phyloP scores from a whole-genome alignment of 2,888 invertebrate genomes.

The Diarsia mendica region DNA sequence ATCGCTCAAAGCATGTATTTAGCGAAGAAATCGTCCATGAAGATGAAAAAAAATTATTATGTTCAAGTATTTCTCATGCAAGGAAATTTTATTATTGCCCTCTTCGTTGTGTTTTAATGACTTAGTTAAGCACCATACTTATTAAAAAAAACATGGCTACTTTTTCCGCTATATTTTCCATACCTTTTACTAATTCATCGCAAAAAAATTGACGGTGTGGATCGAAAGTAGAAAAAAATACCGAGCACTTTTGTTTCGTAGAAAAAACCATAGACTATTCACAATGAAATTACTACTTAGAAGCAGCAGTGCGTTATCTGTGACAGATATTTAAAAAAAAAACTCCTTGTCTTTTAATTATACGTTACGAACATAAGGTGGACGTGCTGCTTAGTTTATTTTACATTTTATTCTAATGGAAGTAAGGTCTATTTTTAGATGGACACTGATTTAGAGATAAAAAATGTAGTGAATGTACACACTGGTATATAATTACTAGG shows the following conservation, averaged over 20 bases:
- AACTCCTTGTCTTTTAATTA: constrained; percentile 78
- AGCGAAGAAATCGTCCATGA: constrained; percentile 8
- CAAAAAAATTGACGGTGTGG: constrained; percentile 39
- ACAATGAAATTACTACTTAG: constrained; percentile 73
- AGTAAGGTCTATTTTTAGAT: constrained; percentile 71
- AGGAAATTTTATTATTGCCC: constrained; percentile 2
- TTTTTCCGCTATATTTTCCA: constrained; percentile 12
- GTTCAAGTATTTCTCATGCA: constrained; percentile 4
- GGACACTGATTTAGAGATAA: constrained; percentile 73
- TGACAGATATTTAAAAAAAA: constrained; percentile 76
- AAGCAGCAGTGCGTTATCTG: constrained; percentile 74
- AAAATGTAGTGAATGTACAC: constrained; percentile 72
- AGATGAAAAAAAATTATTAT: not conserved
- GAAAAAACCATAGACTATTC: constrained; percentile 65
- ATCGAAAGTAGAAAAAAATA: constrained; percentile 37
- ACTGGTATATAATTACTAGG: constrained; percentile 77
- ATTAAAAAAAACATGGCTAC: not conserved
- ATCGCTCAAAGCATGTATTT: constrained; percentile 6
- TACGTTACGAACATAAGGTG: constrained; percentile 68
- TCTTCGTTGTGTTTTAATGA: not conserved
- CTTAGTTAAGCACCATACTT: not conserved
- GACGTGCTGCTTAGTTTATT: constrained; percentile 51
- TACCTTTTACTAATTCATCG: constrained; percentile 34
- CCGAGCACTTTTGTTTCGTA: constrained; percentile 50
- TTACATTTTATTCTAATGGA: constrained; percentile 63